Percentiles rank a stretch among this genome's conserved stretches.
Evolutionary conservation across 2,888 invertebrate genomes (phyloP).

Genomic region (Gasteruption jaculator): DNA sequence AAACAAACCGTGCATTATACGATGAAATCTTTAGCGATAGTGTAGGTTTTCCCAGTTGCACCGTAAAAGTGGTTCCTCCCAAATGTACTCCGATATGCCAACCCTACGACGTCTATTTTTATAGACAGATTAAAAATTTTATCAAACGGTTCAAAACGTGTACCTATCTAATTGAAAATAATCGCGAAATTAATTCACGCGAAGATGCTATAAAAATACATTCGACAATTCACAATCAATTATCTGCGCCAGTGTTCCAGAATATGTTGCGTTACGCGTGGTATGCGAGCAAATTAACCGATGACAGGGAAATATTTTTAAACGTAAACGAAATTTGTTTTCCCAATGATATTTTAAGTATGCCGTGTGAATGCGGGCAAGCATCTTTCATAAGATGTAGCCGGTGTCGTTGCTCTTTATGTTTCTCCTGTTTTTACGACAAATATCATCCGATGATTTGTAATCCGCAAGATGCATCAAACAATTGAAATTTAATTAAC

Average conservation of each 20-base stretch:
- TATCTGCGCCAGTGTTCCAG: conserved; percentile 21
- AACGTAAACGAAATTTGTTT: conserved; percentile 25
- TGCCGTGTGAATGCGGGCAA: conserved; percentile 15
- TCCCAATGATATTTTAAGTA: conserved; percentile 12
- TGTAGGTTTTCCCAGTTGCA: conserved; percentile 17
- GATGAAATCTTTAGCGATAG: conserved; percentile 22
- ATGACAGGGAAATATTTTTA: conserved; percentile 17
- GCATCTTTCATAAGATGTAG: conserved; percentile 18
- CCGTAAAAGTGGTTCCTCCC: conserved; percentile 25
- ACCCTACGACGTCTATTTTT: no score
- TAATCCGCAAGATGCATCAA: no score
- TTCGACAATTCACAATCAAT: conserved; percentile 23
- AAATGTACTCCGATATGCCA: conserved; percentile 22
- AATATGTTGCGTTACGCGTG: conserved; percentile 24
- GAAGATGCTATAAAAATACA: conserved; percentile 29
- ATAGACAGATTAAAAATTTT: no score
- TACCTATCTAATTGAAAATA: conserved; percentile 17
- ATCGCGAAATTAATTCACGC: conserved; percentile 20
- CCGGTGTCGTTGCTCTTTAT: conserved; percentile 11
- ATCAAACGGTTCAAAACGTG: conserved; percentile 22
- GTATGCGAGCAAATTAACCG: conserved; percentile 21
- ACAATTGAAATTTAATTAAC: no score
- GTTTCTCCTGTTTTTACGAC: conserved; percentile 20
- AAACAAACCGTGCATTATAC: conserved; percentile 23
- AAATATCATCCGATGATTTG: conserved; percentile 21